phyloP scores from a whole-genome alignment of 2,888 invertebrate species.

The Leptinotarsa haldemani region DNA sequence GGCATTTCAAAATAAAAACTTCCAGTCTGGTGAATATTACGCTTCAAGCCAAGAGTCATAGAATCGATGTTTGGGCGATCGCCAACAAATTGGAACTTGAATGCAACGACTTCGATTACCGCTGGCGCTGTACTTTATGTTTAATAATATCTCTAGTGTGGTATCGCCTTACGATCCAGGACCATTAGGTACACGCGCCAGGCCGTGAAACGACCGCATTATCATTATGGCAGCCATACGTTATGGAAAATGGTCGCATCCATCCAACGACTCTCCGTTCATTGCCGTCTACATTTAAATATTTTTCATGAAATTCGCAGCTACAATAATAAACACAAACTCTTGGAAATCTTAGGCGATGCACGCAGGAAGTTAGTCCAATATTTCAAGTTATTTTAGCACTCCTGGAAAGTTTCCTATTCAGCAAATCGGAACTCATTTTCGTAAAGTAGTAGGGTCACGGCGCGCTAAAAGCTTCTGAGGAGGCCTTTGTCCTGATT shows the following conservation, averaged over 20 bases:
- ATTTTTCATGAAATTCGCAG: conserved; percentile 37
- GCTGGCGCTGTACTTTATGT: conserved; percentile 36
- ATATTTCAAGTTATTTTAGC: conserved; percentile 28
- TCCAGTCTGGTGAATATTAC: background rate
- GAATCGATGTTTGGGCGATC: conserved; percentile 29
- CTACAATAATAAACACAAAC: conserved; percentile 37
- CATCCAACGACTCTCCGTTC: conserved; percentile 47
- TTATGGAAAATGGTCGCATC: conserved; percentile 43
- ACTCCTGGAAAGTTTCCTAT: background rate
- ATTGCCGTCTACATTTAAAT: conserved; percentile 47
- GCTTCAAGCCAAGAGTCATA: background rate
- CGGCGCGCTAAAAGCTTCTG: background rate
- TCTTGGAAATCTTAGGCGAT: conserved; percentile 24
- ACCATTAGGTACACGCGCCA: conserved; percentile 55
- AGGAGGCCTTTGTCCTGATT: background rate
- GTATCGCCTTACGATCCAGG: conserved; percentile 51
- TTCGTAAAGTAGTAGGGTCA: conserved; percentile 7
- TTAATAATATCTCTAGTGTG: conserved; percentile 41
- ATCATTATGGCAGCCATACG: conserved; percentile 52
- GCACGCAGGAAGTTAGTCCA: conserved; percentile 33
- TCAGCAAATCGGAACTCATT: conserved; percentile 10
- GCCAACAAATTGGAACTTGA: conserved; percentile 28
- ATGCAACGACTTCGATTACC: conserved; percentile 31
- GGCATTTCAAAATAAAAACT: background rate
- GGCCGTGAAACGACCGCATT: conserved; percentile 57